Base-by-base conservation (phyloP, 2,113 vertebrate genomes). In the Glaucidium brasilianum region DNA sequence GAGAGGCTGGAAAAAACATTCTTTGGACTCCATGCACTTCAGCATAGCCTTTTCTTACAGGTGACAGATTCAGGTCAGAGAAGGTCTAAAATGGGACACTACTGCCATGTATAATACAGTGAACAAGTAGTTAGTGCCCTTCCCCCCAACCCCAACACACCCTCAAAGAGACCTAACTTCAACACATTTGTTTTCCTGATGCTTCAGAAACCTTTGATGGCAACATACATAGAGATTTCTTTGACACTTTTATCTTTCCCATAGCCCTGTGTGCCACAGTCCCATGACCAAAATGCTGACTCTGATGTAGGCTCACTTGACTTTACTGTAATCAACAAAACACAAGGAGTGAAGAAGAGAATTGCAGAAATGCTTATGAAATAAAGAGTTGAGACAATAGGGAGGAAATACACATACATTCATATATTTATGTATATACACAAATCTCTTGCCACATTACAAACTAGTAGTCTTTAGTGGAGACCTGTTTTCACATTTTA, bases 61-160 rank as follows among this genome's bases (percentile, higher is more conserved):
- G 76, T 95, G 94, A 97, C 87, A 96, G 93, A 96, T 96, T 96
- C 60, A 69, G 94, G 94, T 59, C 95, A 78, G 34, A n/a, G 50
- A 49, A 80, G 82, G 45, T 62, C 88, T 91, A 92, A 97, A 97
- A 81, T 77, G 86, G 93, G 56, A 92, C 53, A 37, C 32, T 87
- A 53, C 4, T 69, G 76, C 77, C 79, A 74, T 1, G 1, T 45
- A 35, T 39, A 74, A 74, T 17, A 84, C 14, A 9, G 32, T 47
- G 85, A 91, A 39, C 17, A 62, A n/a, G 16, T 8, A 52, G 23
- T 49, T 43, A 59, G 35, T 55, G 66, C 53, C 39, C 80, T 71
- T 69, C n/a, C 41, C 23, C 45, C 47, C 35, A 21, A 47, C 27
- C 22, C 9, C 39, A 55, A 16, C 27, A 50, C 62, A 63, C 4